Evolutionary conservation across 2,113 vertebrate genomes (phyloP).

Genomic region (Chaetorhynchus papuensis): DNA sequence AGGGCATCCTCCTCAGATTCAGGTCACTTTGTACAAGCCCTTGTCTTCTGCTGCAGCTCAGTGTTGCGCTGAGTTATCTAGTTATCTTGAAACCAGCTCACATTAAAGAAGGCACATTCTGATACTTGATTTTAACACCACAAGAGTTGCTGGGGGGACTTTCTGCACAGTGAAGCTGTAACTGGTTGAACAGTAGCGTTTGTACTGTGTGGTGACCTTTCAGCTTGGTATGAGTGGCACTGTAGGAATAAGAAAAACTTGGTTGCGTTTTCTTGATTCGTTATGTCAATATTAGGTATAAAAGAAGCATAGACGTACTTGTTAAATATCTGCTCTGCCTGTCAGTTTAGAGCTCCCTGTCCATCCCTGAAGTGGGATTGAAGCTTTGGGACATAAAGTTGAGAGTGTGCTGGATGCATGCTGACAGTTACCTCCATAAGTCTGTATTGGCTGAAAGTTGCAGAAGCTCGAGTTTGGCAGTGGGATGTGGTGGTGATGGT

Average conservation of each 20-base stretch:
- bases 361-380: not conserved
- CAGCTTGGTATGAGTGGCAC: not conserved
- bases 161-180: not conserved
- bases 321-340: not conserved
- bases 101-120: not conserved
- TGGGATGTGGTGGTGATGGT: not conserved
- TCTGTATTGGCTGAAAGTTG: not conserved
- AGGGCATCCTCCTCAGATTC: rapidly evolving
- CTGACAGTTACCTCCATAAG: not conserved
- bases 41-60: not conserved
- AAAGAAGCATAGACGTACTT: rapidly evolving
- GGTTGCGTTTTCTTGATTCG: not conserved
- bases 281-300: not conserved
- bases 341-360: not conserved
- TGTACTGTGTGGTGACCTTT: not conserved
- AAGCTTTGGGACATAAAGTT: not conserved
- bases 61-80: not conserved
- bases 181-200: not conserved
- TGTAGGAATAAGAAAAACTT: not conserved
- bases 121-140: not conserved
- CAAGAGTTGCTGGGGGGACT: not conserved
- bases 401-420: not conserved
- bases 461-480: not conserved
- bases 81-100: not conserved
- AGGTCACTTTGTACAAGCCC: not conserved